These are phyloP conservation scores for Actias luna DNA, from an alignment of 2,888 invertebrate genomes.

Conservation along the genomic window DNA sequence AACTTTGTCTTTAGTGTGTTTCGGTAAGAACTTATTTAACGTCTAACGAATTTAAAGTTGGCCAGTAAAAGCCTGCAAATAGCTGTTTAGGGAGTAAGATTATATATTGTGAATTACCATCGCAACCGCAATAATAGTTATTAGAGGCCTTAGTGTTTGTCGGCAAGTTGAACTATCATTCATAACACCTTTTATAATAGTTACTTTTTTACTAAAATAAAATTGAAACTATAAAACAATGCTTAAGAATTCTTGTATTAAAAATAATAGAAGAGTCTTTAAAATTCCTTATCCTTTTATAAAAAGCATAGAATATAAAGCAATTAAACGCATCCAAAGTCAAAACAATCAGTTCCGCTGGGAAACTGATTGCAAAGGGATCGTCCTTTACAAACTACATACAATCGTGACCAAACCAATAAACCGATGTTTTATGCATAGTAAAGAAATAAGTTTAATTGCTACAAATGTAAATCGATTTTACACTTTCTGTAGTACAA, in stretches of 20 bases:
- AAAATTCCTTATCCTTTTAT: background rate
- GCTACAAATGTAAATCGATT: constrained; percentile 6
- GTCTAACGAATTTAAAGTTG: too few species aligned
- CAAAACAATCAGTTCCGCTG: constrained; percentile 9
- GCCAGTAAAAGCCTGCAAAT: background rate
- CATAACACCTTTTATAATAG: background rate
- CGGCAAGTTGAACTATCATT: background rate
- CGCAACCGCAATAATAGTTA: background rate
- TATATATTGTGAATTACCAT: background rate
- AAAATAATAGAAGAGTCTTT: background rate
- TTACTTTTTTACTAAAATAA: background rate
- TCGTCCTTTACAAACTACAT: constrained; percentile 5
- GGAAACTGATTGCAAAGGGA: constrained; percentile 6
- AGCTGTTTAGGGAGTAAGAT: background rate
- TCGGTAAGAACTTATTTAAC: too few species aligned
- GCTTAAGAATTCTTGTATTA: background rate
- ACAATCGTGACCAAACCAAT: background rate
- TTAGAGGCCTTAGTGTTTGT: background rate
- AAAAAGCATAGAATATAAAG: background rate
- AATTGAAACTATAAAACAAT: background rate
- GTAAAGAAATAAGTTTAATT: constrained; percentile 7
- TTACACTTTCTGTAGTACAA: background rate
- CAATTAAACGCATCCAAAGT: background rate
- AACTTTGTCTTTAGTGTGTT: too few species aligned
- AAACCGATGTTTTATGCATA: constrained; percentile 6